phyloP scores from a whole-genome alignment of 2,888 invertebrate genomes.

The Ophioninae sp. region DNA sequence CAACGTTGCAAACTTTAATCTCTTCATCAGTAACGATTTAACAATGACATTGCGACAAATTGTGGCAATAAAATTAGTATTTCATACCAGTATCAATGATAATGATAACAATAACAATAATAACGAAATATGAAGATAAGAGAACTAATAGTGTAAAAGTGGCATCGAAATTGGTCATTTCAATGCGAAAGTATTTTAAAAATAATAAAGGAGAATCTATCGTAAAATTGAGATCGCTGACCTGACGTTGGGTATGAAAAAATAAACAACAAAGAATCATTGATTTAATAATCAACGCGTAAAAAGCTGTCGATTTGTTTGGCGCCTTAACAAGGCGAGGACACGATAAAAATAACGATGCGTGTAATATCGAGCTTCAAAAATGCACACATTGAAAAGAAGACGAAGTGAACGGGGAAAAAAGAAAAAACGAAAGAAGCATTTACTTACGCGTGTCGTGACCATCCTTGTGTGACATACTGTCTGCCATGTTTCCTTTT shows the following conservation, averaged over 20 bases:
- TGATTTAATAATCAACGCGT: not conserved
- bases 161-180: not conserved
- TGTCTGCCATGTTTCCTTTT: constrained; percentile 71
- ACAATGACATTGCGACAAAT: constrained; percentile 1
- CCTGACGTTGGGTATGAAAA: not conserved
- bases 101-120: constrained; percentile 26
- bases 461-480: constrained; percentile 71
- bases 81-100: not conserved
- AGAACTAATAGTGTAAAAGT: not conserved
- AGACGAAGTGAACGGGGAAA: not conserved
- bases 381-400: not conserved
- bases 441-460: constrained; percentile 73
- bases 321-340: not conserved
- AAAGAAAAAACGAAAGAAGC: not conserved
- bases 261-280: not conserved
- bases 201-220: not conserved
- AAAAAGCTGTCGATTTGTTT: constrained; percentile 11
- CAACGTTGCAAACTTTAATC: not conserved
- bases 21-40: not conserved
- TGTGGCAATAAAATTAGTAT: not conserved
- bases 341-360: not conserved
- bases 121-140: not conserved
- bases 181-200: not conserved
- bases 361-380: not conserved
- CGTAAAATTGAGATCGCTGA: not conserved